Conservation (phyloP, 2,888 invertebrate species). For the Willowsia nigromaculata region DNA sequence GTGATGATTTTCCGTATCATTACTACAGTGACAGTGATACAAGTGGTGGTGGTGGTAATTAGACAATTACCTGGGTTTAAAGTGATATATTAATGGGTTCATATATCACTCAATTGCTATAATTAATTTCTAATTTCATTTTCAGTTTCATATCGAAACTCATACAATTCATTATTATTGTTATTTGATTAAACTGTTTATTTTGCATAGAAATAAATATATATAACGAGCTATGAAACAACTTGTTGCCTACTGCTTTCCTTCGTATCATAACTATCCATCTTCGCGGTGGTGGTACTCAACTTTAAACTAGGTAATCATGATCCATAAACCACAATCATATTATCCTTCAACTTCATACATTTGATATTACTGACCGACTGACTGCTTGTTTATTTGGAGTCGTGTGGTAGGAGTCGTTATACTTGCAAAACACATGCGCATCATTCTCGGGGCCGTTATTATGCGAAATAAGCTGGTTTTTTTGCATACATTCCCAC, state of each 20-base stretch:
- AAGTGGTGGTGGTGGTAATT: not conserved
- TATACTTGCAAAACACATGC: not conserved
- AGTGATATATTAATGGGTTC: conserved; percentile 6
- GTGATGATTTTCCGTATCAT: not conserved
- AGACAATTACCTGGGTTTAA: not conserved
- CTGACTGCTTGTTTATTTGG: conserved; percentile 26
- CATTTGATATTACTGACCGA: conserved; percentile 53
- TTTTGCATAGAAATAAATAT: not conserved
- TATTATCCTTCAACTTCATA: not conserved
- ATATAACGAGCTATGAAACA: not conserved
- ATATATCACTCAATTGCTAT: not conserved
- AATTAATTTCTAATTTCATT: conserved; percentile 22
- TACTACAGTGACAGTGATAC: not conserved
- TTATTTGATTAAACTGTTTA: not conserved
- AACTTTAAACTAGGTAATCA: not conserved
- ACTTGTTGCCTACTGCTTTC: not conserved
- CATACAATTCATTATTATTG: not conserved
- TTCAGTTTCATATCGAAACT: not conserved
- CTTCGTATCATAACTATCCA: not conserved
- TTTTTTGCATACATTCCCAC: conserved; percentile 53
- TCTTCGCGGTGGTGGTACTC: not conserved
- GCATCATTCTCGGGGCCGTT: conserved; percentile 36
- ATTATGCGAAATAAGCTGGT: conserved; percentile 50
- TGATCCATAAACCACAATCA: not conserved
- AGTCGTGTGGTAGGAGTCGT: not conserved